These are phyloP conservation scores for Metridium senile DNA, from an alignment of 92 coral and sea anemone species.

Conservation along the genomic window DNA sequence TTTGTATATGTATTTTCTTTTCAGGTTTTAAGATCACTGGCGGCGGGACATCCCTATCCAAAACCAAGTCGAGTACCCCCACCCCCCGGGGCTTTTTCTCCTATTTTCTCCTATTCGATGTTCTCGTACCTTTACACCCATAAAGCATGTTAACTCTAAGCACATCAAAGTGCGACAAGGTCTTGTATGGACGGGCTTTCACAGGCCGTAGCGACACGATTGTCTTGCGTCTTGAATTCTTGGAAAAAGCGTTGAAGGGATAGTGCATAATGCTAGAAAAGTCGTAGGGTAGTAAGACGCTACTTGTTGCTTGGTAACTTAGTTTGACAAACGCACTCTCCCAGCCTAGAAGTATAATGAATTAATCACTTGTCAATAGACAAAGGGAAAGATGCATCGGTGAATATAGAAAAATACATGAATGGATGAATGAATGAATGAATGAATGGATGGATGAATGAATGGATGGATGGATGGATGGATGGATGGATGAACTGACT, in stretches of 20 bases:
- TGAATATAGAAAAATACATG: too few species aligned
- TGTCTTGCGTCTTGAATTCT: conserved; percentile 58
- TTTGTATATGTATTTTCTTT: too few species aligned
- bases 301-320: conserved; percentile 70
- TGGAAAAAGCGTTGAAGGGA: conserved; percentile 72
- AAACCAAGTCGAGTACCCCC: too few species aligned
- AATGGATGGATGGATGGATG: too few species aligned
- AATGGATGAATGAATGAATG: too few species aligned
- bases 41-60: too few species aligned
- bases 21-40: too few species aligned
- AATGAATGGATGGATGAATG: too few species aligned
- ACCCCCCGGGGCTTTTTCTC: too few species aligned
- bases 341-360: conserved; percentile 88
- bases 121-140: conserved; percentile 66
- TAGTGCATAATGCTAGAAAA: conserved; percentile 97
- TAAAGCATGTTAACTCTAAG: conserved; percentile 72
- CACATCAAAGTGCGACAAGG: conserved; percentile 74
- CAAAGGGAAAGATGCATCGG: neutral
- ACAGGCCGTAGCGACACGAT: conserved; percentile 63
- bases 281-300: conserved; percentile 82
- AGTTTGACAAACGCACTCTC: conserved; percentile 76
- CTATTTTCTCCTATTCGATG: too few species aligned
- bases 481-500: too few species aligned
- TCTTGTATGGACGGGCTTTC: conserved; percentile 68
- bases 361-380: too few species aligned